A percentile compares a stretch with the other conserved stretches of the same genome.
Evolutionary conservation across 2,797 vertebrate genomes (phyloP).

Genomic region (Ciconia nigra): DNA sequence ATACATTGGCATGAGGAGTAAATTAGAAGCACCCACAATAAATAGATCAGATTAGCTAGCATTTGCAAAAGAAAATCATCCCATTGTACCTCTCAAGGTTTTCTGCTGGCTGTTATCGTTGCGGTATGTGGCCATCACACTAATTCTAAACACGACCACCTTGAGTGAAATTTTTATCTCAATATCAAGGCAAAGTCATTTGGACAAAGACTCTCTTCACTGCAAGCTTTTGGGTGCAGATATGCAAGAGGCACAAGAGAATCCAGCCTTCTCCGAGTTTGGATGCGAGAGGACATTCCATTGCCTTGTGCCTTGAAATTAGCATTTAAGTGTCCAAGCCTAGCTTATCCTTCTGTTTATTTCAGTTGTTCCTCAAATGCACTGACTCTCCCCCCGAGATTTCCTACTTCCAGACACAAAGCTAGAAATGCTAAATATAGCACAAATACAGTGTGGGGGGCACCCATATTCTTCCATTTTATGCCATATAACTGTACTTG

Average conservation of each 20-base stretch:
- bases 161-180: background rate
- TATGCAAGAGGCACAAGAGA: background rate
- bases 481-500: background rate
- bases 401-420: background rate
- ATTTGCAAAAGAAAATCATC: background rate
- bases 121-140: background rate
- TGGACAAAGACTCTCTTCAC: background rate
- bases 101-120: background rate
- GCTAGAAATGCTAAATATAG: background rate
- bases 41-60: background rate
- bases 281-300: background rate
- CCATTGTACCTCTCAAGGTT: background rate
- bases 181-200: background rate
- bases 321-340: background rate
- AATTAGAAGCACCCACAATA: background rate
- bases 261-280: background rate
- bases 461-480: background rate
- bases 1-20: fast-evolving
- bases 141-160: background rate
- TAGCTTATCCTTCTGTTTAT: background rate
- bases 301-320: background rate
- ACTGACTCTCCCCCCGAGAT: background rate
- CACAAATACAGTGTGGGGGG: background rate
- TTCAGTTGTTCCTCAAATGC: background rate
- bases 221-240: background rate